Conservation (phyloP, 1,140 invertebrate genomes). For the Drosophila truncata region DNA sequence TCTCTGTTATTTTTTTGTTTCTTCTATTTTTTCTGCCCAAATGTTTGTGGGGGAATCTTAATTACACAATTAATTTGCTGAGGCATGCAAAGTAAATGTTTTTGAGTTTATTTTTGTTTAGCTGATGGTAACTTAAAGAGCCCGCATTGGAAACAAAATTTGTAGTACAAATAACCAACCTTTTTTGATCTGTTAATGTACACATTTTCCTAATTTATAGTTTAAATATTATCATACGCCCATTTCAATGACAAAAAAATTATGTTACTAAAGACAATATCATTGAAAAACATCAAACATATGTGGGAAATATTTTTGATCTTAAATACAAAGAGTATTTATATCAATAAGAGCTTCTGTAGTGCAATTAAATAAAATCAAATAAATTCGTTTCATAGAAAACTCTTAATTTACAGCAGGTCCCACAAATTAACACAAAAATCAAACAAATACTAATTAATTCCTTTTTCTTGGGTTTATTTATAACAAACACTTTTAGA, state of each 20-base stretch:
- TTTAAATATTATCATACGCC: neutral
- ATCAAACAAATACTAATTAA: conserved; percentile 19
- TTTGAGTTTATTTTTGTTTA: conserved; percentile 6
- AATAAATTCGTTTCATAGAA: neutral
- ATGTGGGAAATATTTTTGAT: neutral
- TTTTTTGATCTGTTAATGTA: neutral
- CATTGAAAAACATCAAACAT: neutral
- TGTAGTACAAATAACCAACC: conserved; percentile 12
- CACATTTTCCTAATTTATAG: neutral
- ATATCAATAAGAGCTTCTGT: neutral
- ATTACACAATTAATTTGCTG: conserved; percentile 74
- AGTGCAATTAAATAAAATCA: neutral
- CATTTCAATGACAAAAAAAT: conserved; percentile 9
- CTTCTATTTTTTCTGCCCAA: conserved; percentile 21
- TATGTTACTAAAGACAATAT: neutral
- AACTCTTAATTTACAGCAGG: conserved; percentile 11
- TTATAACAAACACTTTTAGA: conserved; percentile 44
- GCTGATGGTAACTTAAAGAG: neutral
- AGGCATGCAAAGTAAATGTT: conserved; percentile 48
- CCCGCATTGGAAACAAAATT: conserved; percentile 9
- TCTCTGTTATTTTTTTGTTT: conserved; percentile 13
- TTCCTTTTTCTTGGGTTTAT: conserved; percentile 13
- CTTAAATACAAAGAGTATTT: neutral
- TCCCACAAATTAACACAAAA: conserved; percentile 18
- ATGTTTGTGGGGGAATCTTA: conserved; percentile 55